Evolutionary conservation across 2,888 invertebrate genomes (phyloP), one percentile per base, ranked within the genome.

Genomic region (Megastigmus dorsalis): DNA sequence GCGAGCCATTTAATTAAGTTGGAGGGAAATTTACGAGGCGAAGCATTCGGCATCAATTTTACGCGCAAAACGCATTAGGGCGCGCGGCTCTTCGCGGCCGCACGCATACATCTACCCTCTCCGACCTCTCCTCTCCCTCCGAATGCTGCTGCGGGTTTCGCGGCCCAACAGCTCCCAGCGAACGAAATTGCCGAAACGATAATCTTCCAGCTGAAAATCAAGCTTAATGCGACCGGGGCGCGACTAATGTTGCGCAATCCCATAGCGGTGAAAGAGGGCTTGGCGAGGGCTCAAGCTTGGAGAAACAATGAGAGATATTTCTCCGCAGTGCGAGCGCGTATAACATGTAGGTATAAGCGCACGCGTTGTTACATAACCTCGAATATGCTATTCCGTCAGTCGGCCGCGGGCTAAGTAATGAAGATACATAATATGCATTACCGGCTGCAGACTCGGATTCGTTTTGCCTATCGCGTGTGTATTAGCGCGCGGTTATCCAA

Each of bases 121-220:
- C 6, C 26, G 3, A 18, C 28, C 20, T 38, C 59, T 15, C 41
- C 10, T 2, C 26, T 10, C 36, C 28, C 20, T 38, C n/a, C 23
- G 20, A 9, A 23, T 26, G 23, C 41, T 3, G 10, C 7, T 13
- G 13, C 41, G n/a, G 13, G 41, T 2, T 10, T 3, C 13, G 13
- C 13, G 13, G n/a, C 33, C 33, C 55, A 33, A 9, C 33, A 9
- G 18, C 10, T 6, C 43, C 26, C 18, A 43, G n/a, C n/a, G n/a
- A 5, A 28, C 66, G 54, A 43, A 66, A 41, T 66, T 55, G 66
- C 54, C 66, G 54, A 66, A 66, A 54, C 66, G 54, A 66, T 66
- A 66, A 66, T 66, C 66, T 66, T 66, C 66, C 54, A 36, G 28
- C 36, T 36, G 63, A 43, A 66, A 54, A 41, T 54, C 66, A 54